These are phyloP conservation scores for Vanessa tameamea DNA, from an alignment of 1,140 invertebrate species.

Conservation along the genomic window DNA sequence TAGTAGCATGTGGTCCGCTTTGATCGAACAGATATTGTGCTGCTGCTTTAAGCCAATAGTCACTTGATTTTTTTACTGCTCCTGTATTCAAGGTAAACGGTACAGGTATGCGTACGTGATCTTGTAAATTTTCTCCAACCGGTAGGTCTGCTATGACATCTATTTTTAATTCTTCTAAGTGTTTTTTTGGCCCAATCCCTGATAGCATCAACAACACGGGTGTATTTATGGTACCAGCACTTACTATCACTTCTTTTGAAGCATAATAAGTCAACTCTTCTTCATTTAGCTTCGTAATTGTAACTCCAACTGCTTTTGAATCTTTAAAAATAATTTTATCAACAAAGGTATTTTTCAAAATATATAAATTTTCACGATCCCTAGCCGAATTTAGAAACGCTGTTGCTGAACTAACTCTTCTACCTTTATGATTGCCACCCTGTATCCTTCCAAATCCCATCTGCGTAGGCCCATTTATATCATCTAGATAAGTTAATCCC, in stretches of 20 bases:
- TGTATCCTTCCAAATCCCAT: conserved; percentile 76
- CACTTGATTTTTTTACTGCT: conserved; percentile 57
- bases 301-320: conserved; percentile 49
- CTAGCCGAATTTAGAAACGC: conserved; percentile 83
- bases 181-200: conserved; percentile 71
- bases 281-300: conserved; percentile 63
- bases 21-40: conserved; percentile 58
- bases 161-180: conserved; percentile 82
- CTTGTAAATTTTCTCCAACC: conserved; percentile 88
- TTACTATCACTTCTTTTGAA: conserved; percentile 86
- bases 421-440: conserved; percentile 80
- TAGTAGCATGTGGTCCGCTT: conserved; percentile 64
- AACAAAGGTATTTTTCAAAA: conserved; percentile 78
- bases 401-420: conserved; percentile 83
- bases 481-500: conserved; percentile 63
- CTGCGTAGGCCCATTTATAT: conserved; percentile 75
- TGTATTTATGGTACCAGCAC: conserved; percentile 86
- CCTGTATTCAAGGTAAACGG: conserved; percentile 82
- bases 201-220: conserved; percentile 81
- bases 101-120: conserved; percentile 87
- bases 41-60: conserved; percentile 62
- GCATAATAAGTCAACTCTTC: conserved; percentile 78
- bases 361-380: conserved; percentile 84
- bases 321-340: conserved; percentile 54
- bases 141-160: conserved; percentile 83